phyloP scores from a whole-genome alignment of 2,113 vertebrate genomes.

The Gobius niger region DNA sequence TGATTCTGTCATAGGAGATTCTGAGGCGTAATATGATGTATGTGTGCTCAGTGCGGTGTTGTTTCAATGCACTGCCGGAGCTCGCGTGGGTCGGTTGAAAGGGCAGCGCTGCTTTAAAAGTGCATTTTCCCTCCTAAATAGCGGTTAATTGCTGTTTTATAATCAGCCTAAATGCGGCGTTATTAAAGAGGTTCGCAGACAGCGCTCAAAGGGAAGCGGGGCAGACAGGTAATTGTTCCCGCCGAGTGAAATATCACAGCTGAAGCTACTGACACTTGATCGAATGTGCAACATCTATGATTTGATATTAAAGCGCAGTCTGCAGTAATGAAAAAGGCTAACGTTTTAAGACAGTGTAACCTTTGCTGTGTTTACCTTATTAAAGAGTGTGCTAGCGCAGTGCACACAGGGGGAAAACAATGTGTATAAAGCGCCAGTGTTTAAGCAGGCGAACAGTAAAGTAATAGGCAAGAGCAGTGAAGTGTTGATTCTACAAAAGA shows the following conservation, averaged over 20 bases:
- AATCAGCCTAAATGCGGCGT: background rate
- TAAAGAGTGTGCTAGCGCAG: slow-evolving; percentile 70
- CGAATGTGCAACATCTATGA: slow-evolving; percentile 46
- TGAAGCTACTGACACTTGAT: slow-evolving; percentile 43
- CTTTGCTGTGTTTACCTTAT: slow-evolving; percentile 75
- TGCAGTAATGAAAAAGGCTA: slow-evolving; percentile 55
- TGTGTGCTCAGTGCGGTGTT: background rate
- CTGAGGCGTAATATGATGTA: background rate
- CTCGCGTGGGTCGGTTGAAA: background rate
- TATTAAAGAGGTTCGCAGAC: slow-evolving; percentile 3
- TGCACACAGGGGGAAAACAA: slow-evolving; percentile 49
- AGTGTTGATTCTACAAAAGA: slow-evolving; percentile 99
- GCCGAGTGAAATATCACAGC: slow-evolving; percentile 19
- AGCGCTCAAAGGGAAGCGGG: slow-evolving; percentile 1
- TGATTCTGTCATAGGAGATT: slow-evolving; percentile 7
- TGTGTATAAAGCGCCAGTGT: slow-evolving; percentile 77
- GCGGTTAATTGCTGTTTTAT: background rate
- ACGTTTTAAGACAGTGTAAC: slow-evolving; percentile 69
- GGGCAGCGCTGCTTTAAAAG: background rate
- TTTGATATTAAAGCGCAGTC: slow-evolving; percentile 51
- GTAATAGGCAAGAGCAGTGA: slow-evolving; percentile 98
- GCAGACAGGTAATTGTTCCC: slow-evolving; percentile 19
- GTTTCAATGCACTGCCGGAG: background rate
- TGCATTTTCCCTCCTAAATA: background rate
- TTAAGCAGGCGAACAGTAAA: slow-evolving; percentile 91